Base-by-base conservation (phyloP, 2,888 invertebrate species). In the Limnephilus rhombicus region DNA sequence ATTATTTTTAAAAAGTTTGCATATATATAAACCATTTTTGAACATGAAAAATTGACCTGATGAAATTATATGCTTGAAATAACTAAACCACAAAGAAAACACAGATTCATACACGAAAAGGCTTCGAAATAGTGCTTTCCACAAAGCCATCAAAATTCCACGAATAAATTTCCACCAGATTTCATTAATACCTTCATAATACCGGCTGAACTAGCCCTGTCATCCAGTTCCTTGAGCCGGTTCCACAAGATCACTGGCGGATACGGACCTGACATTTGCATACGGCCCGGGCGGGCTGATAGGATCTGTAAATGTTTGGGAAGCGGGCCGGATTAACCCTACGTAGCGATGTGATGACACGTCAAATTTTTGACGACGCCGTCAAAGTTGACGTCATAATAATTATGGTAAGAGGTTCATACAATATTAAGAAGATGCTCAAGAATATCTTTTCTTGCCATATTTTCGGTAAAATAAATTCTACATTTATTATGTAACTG, bases 301-400 rank as follows among this genome's bases (percentile, higher is more conserved):
- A 83, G 9, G 83, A 83, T 83, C 83, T 83, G 83, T 83, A 83
- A 83, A 83, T 83, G 83, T 83, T 83, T 83, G 83, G 37, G 83
- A 83, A 41, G 37, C 82, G 18, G 82, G 31, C 82, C 82, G 31
- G 31, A 37, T 83, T 15, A 34, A 37, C 82, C 31, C 82, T 34
- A 34, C 4, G 34, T 15, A 31, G 82, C 24, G 37, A 7, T 37
- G 83, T 41, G 83, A 82, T 68, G 68, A 41, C 83, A 24, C 34
- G 34, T 34, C 31, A 34, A 41, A 83, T 34, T 83, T 83, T 37
- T 83, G 83, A 83, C 24, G 34, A 41, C 9, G 24, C 24, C 34
- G 34, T 24, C 83, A 83, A 37, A 41, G 83, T 24, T 41, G 83
- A 68, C 68, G 68, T 68, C 68, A n/a, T 68, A 9, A 68, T 68